Evolutionary conservation across 2,888 invertebrate genomes (phyloP), one percentile per base, ranked within the genome.

Genomic region (Dynastes hyllus): DNA sequence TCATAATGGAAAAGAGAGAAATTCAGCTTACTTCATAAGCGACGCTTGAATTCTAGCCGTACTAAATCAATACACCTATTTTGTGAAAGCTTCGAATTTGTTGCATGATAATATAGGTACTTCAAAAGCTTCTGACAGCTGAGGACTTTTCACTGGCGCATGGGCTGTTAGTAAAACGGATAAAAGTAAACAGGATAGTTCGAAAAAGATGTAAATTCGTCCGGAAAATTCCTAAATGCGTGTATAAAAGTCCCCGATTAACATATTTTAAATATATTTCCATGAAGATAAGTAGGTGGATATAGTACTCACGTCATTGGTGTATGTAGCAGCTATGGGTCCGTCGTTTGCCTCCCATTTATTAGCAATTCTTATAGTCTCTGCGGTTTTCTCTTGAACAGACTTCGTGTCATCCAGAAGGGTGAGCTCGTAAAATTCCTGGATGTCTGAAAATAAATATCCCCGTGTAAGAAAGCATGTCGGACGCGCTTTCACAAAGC

Each of bases 351-450:
- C 91, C 90, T 97, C 97, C 97, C 97, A 98, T 91, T 97, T 97
- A 87, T 95, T 96, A 80, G 97, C 97, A 87, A 98, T 97, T 87
- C 97, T 95, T 88, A 98, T 94, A 77, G 98, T 97, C 91, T 98
- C 98, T 79, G 94, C 95, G 83, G 98, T 98, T 91, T 98, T 98
- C 91, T 98, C 97, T 90, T 97, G 97, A 84, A 96, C 94, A 80
- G 97, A 95, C 90, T 98, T 98, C 81, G 94, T 96, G 89, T 98
- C 98, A 91, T 98, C 98, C 87, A 98, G 92, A 83, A 99, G 92
- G 78, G 98, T 98, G 87, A 97, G 92, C 91, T 99, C 98, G 91
- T 99, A 99, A 91, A 98, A 98, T 90, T 99, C 98, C 92, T 99
- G 98, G 87, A 99, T 98, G 92, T 99, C 98, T 97, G 93, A 37